Base-by-base conservation (phyloP, 2,113 vertebrate genomes). In the Megaptera novaeangliae region DNA sequence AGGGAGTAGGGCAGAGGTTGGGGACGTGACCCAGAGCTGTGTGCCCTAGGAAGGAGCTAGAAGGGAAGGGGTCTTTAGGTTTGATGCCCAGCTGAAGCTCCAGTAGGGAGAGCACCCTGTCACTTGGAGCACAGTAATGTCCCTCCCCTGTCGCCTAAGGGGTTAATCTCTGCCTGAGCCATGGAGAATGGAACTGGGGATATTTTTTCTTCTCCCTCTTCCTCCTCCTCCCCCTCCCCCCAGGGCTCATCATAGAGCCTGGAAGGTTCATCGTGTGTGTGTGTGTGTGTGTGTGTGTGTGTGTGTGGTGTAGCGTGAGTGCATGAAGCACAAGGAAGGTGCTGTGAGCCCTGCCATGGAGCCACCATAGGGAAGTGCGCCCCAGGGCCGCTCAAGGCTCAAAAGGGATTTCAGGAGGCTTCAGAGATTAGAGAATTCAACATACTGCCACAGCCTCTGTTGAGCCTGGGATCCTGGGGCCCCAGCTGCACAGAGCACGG, bases 381-480 rank as follows among this genome's bases (percentile, higher is more conserved):
- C 39, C 39, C 39, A 29, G n/a, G 61, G 36, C 71, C 9, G 1
- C 83, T 77, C 44, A 18, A 59, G 74, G 46, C 94, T 92, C 29
- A 10, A 55, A 55, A 90, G 84, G 68, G 81, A 91, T 80, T 93
- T 94, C n/a, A 63, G n/a, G 63, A 95, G 68, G 81, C 88, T 63
- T 91, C 89, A n/a, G 55, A 94, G 85, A 84, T 81, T 63, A 96
- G 63, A 78, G 41, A 88, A 84, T 78, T 44, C 59, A 78, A 84
- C 39, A 44, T 87, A 74, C 49, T 69, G 21, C 52, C 63, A 18
- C 44, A 59, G 15, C 5, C 31, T 75, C 95, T 57, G 63, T 7
- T 6, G 34, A 80, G 64, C 83, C 87, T 15, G 36, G 82, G 64
- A 57, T 69, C 59, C 52, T 29, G 27, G n/a, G 49, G 12, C 49